Evolutionary conservation across 2,888 invertebrate genomes (phyloP), one percentile per base, ranked within the genome.

Genomic region (Drosophila prostipennis): DNA sequence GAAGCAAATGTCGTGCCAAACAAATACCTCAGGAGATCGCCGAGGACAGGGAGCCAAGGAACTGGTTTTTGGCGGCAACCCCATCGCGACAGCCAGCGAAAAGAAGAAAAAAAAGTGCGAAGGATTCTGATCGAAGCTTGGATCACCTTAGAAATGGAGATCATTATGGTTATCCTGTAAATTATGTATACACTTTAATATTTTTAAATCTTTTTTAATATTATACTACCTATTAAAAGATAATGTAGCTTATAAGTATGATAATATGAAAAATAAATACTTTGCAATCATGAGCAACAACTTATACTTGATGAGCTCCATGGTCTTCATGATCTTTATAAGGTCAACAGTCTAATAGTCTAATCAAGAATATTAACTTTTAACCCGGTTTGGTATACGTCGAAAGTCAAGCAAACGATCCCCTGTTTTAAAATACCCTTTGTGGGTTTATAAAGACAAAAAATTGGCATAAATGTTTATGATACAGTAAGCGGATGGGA

Each of bases 1-100:
- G 80, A 79, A 88, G 74, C 83, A 88, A 83, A 88, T 84, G 87
- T 88, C 87, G 87, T 87, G 81, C 87, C 74, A 73, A 74, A 80
- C 77, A 81, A 88, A 83, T 88, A 77, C 80, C 78, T 72, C 72
- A 71, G 70, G 64, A 75, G 80, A 87, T 86, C 80, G 71, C n/a
- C 36, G 32, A 16, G 64, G 63, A 65, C 72, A 69, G 53, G 58
- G 57, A 54, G 45, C 52, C n/a, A 13, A 67, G 74, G 69, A 87
- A 87, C 87, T 69, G 87, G 82, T 82, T 82, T 49, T 39, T 37
- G 43, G 63, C 49, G 54, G 72, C 48, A 42, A 53, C 46, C 53
- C 14, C 49, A 46, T 10, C 69, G 73, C 79, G 43, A 73, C 64
- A 60, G 56, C 34, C 52, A 67, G 65, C 56, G 29, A 57, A 73